phyloP scores from a whole-genome alignment of 1,140 invertebrate species.

The Anastatus disparis region DNA sequence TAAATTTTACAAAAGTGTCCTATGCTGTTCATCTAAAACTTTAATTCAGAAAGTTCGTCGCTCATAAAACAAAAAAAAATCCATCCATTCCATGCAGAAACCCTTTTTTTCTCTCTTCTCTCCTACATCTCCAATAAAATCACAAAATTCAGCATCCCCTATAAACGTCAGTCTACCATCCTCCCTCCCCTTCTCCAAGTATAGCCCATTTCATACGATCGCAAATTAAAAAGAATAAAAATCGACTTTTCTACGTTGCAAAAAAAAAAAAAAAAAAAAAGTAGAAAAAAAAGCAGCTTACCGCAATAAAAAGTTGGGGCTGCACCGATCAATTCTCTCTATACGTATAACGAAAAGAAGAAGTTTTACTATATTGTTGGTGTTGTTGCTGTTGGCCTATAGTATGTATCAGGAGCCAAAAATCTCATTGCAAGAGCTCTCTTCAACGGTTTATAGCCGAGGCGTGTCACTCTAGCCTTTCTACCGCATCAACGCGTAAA shows the following conservation, averaged over 20 bases:
- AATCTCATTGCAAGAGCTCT: constrained; percentile 29
- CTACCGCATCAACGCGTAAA: not conserved
- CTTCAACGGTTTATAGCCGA: constrained; percentile 54
- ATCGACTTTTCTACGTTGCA: not conserved
- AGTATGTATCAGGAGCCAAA: constrained; percentile 9
- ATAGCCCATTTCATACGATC: too few species aligned
- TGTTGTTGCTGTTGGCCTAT: too few species aligned
- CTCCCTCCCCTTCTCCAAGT: not conserved
- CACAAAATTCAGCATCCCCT: not conserved
- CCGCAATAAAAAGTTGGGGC: constrained; percentile 10
- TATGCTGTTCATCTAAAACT: too few species aligned
- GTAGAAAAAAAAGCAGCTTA: not conserved
- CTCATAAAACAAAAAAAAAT: constrained; percentile 9
- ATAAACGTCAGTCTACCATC: too few species aligned
- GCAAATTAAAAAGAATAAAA: constrained; percentile 30
- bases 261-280: not conserved
- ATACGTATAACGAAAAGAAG: not conserved
- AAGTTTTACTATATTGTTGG: too few species aligned
- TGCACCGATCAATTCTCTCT: constrained; percentile 7
- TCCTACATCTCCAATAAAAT: not conserved
- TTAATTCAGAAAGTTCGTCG: too few species aligned
- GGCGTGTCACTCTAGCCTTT: constrained; percentile 50
- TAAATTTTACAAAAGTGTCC: too few species aligned
- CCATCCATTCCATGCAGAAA: not conserved
- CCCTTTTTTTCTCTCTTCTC: not conserved